phyloP scores from a whole-genome alignment of 2,797 vertebrate genomes.

The Psittacula echo region DNA sequence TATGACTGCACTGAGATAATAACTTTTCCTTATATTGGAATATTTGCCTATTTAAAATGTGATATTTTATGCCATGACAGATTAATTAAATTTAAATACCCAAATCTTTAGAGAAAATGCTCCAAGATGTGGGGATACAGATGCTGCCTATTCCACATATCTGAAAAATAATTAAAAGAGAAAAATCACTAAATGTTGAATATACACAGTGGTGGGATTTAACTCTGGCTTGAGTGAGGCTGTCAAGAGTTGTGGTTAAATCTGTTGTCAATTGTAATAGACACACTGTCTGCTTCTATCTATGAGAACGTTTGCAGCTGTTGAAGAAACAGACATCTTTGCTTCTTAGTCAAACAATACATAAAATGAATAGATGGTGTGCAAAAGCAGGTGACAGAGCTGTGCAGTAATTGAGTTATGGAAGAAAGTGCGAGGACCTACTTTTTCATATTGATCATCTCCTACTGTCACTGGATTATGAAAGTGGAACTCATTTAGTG shows the following conservation, averaged over 20 bases:
- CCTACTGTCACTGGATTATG: neutral
- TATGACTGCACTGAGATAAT: neutral
- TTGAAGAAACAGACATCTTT: neutral
- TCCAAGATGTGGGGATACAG: neutral
- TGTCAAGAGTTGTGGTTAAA: neutral
- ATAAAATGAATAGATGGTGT: neutral
- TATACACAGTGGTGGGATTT: neutral
- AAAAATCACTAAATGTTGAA: neutral
- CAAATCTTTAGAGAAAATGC: neutral
- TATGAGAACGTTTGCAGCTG: neutral
- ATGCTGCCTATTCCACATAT: neutral
- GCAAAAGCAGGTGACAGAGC: neutral
- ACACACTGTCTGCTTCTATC: neutral
- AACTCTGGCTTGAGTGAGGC: neutral
- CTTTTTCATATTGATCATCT: neutral
- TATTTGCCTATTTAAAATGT: neutral
- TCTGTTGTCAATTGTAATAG: neutral
- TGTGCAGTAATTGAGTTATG: accelerated
- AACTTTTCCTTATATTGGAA: neutral
- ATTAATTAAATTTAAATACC: neutral
- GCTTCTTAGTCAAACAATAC: neutral
- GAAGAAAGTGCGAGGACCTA: neutral
- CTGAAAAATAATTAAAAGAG: neutral
- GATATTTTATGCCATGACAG: neutral
- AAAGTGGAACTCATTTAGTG: neutral